phyloP scores from a whole-genome alignment of 2,888 invertebrate species.

The Hyposoter didymator region DNA sequence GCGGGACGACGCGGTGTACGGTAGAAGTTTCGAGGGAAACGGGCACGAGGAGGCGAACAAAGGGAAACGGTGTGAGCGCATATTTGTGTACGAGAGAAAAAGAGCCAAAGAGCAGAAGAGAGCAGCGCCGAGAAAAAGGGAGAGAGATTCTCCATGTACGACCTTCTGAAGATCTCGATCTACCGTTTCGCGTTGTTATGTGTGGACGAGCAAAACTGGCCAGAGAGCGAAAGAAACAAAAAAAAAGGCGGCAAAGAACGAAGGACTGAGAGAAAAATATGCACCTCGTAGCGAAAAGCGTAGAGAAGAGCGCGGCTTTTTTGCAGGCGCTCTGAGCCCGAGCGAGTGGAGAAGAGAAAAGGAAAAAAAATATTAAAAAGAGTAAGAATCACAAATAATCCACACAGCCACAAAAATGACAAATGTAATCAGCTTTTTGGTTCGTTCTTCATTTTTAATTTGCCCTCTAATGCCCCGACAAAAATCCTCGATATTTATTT shows the following conservation, averaged over 20 bases:
- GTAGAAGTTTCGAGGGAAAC: constrained; percentile 36
- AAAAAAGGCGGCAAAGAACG: constrained; percentile 13
- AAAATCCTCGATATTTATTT: not conserved
- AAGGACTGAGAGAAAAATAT: constrained; percentile 28
- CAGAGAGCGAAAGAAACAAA: not conserved
- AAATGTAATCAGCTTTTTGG: constrained; percentile 38
- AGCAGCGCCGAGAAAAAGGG: constrained; percentile 68
- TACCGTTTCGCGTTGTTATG: constrained; percentile 58
- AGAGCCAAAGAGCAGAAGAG: constrained; percentile 25
- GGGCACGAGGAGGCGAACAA: constrained; percentile 62
- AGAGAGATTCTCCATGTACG: constrained; percentile 61
- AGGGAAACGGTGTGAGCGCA: constrained; percentile 62
- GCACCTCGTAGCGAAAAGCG: constrained; percentile 24
- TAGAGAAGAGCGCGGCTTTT: constrained; percentile 30
- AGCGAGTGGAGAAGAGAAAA: not conserved
- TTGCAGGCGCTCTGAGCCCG: constrained; percentile 21
- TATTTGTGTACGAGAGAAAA: constrained; percentile 5
- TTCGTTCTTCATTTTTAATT: constrained; percentile 26
- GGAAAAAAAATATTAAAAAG: not conserved
- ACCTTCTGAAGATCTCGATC: constrained; percentile 71
- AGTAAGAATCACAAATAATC: constrained; percentile 9
- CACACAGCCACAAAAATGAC: constrained; percentile 25
- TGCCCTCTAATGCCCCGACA: not conserved
- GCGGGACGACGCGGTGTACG: constrained; percentile 29
- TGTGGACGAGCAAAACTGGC: constrained; percentile 52